These are phyloP conservation scores for Napeogenes inachia DNA, from an alignment of 2,888 invertebrate species.

Conservation along the genomic window DNA sequence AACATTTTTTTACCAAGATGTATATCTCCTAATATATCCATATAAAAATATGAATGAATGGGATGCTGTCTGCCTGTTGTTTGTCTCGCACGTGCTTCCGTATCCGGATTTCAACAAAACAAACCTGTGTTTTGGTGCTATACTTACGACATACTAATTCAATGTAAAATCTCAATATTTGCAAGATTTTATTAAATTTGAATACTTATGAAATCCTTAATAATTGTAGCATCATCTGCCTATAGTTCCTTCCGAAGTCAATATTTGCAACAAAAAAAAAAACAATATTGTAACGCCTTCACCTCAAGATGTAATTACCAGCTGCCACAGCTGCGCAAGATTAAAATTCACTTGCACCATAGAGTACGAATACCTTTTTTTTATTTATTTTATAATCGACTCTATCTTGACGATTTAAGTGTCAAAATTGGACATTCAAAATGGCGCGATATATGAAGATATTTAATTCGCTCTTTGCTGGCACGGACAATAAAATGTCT, in stretches of 20 bases:
- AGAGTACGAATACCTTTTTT: slow-evolving; percentile 11
- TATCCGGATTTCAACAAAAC: slow-evolving; percentile 26
- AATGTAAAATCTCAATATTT: background rate
- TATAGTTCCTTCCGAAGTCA: slow-evolving; percentile 36
- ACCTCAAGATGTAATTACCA: slow-evolving; percentile 34
- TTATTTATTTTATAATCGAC: slow-evolving; percentile 3
- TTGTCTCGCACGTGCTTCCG: slow-evolving; percentile 38
- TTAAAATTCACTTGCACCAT: slow-evolving; percentile 27
- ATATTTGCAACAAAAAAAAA: slow-evolving; percentile 36
- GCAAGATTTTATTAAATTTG: background rate
- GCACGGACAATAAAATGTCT: background rate
- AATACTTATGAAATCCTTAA: background rate
- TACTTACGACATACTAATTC: background rate
- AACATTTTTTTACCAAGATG: too few species aligned
- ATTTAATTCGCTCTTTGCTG: too few species aligned
- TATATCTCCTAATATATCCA: background rate
- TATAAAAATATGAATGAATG: slow-evolving; percentile 29
- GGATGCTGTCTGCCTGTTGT: slow-evolving; percentile 14
- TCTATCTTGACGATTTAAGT: slow-evolving; percentile 4
- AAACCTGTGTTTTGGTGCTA: background rate
- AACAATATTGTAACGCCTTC: slow-evolving; percentile 31
- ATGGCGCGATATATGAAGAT: too few species aligned
- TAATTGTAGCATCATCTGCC: slow-evolving; percentile 34
- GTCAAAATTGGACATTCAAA: slow-evolving; percentile 1
- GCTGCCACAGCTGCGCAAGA: slow-evolving; percentile 42